Evolutionary conservation across 1,140 invertebrate species (phyloP), one percentile per base, ranked within the genome.

Genomic region (Lethocerus indicus): DNA sequence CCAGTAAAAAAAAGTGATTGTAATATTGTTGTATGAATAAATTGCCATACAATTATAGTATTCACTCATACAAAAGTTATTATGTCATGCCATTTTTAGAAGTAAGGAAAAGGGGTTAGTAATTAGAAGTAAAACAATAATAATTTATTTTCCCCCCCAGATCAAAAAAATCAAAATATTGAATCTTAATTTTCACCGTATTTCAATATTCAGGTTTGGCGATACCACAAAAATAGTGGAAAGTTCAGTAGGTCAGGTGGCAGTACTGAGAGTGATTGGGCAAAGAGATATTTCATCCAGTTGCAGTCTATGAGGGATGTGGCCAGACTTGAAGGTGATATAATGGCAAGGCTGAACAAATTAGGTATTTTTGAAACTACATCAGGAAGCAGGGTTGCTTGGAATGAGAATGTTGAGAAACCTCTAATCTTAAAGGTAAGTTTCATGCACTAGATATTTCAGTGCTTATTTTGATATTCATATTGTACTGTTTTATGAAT

Each of bases 251-350:
- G 53, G 28, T 49, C 45, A 14, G 42, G 57, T 60, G 55, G 56
- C 3, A 9, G 37, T 7, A 57, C 55, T 4, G 83, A 87, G 61
- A 61, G 59, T 27, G 57, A 67, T 4, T 95, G 89, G 89, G 79
- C 81, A 3, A 65, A 67, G 2, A 36, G 71, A 1, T 75, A 81
- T 61, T 83, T 75, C 61, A 69, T 94, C 25, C 83, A 88, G 21
- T 4, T 81, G 14, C 74, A 74, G 13, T 71, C 78, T 0, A 61
- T 93, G 2, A 71, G 70, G 7, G 87, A 92, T 59, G 75, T 87
- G 5, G 23, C 28, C 37, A 4, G 39, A 16, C 26, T 52, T 16
- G 36, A 52, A 43, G 16, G 7, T 35, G 51, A 52, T 42, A 26
- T 41, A 1, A 24, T 24, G 1, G 16, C 18, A 3, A 23, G 50